Evolutionary conservation across 2,113 vertebrate genomes (phyloP).

Genomic region (Strix uralensis): DNA sequence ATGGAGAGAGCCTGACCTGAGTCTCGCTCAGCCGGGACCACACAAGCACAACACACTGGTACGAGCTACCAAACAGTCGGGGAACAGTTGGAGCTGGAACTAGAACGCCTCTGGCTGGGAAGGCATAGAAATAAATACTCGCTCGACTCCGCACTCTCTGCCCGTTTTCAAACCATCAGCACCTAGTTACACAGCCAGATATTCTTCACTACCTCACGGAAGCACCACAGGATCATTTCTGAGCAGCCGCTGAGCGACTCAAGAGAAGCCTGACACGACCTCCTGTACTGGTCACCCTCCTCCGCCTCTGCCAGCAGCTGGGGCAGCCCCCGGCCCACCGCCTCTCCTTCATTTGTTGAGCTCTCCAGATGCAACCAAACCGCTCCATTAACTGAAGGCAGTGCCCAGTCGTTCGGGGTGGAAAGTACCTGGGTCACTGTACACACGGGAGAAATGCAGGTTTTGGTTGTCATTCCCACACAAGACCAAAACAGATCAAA

Average conservation of each 20-base stretch:
- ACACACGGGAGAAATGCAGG: neutral
- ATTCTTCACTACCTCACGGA: neutral
- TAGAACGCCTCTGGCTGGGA: neutral
- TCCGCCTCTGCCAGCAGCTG: neutral
- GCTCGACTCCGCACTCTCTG: neutral
- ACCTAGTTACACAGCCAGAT: neutral
- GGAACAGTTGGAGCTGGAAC: neutral
- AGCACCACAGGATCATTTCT: neutral
- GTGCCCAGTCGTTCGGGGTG: fast-evolving
- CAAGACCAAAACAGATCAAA: neutral
- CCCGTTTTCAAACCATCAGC: neutral
- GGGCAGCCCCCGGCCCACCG: neutral
- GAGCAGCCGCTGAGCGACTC: neutral
- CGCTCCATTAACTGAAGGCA: fast-evolving
- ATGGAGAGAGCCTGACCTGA: neutral
- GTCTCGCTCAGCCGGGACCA: neutral
- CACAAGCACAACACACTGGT: neutral
- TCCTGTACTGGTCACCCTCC: neutral
- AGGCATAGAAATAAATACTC: neutral
- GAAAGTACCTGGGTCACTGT: neutral
- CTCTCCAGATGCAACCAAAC: neutral
- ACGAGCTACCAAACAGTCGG: neutral
- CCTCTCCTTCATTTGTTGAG: neutral
- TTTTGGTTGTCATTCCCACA: neutral
- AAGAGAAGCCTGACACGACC: neutral